Base-by-base conservation (phyloP, 2,888 invertebrate genomes). In the Melanotus villosus region DNA sequence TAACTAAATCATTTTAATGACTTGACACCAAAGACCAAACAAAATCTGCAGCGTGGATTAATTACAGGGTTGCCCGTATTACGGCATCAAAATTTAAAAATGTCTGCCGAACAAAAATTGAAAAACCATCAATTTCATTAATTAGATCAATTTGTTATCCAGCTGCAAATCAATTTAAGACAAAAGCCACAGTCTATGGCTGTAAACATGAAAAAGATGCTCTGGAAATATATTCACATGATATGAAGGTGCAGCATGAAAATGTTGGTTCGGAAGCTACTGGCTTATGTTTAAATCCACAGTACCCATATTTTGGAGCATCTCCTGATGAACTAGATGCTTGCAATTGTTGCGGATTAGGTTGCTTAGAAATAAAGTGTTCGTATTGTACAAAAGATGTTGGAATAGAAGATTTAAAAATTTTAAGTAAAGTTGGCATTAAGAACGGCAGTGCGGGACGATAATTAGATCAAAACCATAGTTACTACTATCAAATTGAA, bases 101-200 rank as follows among this genome's bases (percentile, higher is more conserved):
- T 21, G 41, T 14, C 1, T 58, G 58, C n/a, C 4, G 10, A 14
- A 58, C 58, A 10, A 23, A 23, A 2, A 38, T 58, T 6, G 41
- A 41, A 9, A 58, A 58, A 3, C 58, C 58, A 26, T 58, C 58
- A n/a, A n/a, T 58, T 0, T 41, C 58, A n/a, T 38, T 58, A 30
- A 14, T 41, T 19, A 36, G 21, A 21, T 38, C 38, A 7, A 41
- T 58, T 4, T 58, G 58, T 26, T 58, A 58, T 41, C 58, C 58
- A 5, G 12, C 16, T n/a, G 3, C 19, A 7, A 10, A 10, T 7
- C 7, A 18, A 3, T 38, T 57, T 57, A 57, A 57, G 38, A 21
- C 41, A 38, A 23, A 16, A n/a, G 58, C 58, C 2, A 57, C 56
- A 7, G 26, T 38, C 2, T 58, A 58, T 41, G 58, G 58, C 5